A percentile compares a stretch with the other conserved stretches of the same genome.
These are phyloP conservation scores for Neocrepidodera transversa DNA, from an alignment of 2,888 invertebrate species.

Conservation along the genomic window DNA sequence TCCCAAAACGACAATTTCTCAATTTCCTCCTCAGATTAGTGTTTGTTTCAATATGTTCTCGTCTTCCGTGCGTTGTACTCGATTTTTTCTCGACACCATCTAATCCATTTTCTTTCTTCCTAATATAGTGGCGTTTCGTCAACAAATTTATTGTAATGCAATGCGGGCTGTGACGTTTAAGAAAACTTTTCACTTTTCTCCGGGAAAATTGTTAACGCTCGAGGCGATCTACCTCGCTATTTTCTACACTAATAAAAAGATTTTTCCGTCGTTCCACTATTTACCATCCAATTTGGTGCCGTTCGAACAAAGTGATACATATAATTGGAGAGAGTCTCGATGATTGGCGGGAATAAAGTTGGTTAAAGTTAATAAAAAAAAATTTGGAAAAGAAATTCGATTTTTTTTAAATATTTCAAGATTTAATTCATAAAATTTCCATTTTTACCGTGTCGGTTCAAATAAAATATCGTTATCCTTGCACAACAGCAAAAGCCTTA, in stretches of 20 bases:
- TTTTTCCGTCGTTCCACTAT: constrained; percentile 22
- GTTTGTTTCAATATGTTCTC: constrained; percentile 29
- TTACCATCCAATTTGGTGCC: constrained; percentile 28
- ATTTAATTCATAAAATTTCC: no score
- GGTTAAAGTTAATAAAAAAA: no score
- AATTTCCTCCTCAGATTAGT: constrained; percentile 10
- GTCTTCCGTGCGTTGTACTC: constrained; percentile 9
- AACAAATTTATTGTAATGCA: constrained; percentile 39
- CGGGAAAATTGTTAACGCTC: constrained; percentile 29
- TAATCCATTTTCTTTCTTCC: constrained; percentile 31
- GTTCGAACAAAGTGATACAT: constrained; percentile 27
- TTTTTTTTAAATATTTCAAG: no score
- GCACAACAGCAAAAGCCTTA: no score
- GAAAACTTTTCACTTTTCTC: constrained; percentile 14
- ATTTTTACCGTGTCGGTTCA: no score
- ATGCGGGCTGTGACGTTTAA: constrained; percentile 31
- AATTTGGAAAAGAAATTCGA: no score
- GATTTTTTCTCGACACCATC: constrained; percentile 15
- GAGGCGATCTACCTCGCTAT: constrained; percentile 30
- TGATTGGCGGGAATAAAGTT: neutral
- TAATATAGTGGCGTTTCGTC: constrained; percentile 36
- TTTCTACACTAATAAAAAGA: constrained; percentile 30
- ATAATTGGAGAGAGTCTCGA: constrained; percentile 9
- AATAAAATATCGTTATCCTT: no score
- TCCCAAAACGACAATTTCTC: no score